These are phyloP conservation scores for Patiria pectinifera DNA, from an alignment of 53 echinoderm and acorn worm genomes.

Conservation along the genomic window DNA sequence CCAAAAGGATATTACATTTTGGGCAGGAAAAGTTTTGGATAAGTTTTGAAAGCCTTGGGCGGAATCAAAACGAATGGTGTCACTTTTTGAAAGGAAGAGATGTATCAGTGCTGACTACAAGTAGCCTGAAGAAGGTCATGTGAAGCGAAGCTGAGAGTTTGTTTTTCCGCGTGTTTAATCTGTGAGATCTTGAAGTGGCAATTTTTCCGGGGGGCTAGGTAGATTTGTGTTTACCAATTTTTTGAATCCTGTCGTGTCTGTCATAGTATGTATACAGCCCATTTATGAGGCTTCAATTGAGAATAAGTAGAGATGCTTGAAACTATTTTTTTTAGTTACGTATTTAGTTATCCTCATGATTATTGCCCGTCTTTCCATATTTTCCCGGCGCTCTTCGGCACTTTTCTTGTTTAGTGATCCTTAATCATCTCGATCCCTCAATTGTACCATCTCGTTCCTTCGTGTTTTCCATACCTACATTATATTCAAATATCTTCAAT, in stretches of 20 bases:
- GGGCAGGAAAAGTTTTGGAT: neutral
- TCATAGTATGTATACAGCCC: slow-evolving; percentile 32
- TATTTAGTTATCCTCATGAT: neutral
- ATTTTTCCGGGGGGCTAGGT: neutral
- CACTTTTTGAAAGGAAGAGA: neutral
- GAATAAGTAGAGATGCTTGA: slow-evolving; percentile 1
- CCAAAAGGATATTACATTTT: neutral
- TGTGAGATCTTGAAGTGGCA: neutral
- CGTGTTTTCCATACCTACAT: neutral
- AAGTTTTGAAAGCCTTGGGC: neutral
- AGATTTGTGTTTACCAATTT: neutral
- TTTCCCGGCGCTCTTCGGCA: neutral
- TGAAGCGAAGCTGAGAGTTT: neutral
- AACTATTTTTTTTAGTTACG: neutral
- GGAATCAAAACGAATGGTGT: neutral
- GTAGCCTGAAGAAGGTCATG: neutral
- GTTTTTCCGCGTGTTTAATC: neutral
- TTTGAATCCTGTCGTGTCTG: neutral
- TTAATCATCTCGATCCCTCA: no score
- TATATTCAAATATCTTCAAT: no score
- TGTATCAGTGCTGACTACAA: neutral
- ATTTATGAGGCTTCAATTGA: neutral
- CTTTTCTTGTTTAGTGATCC: neutral
- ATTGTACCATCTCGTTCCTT: neutral
- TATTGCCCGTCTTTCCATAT: neutral